Base-by-base conservation (phyloP, 30 jellyfish, hydroid and myxozoan species). In the Cassiopea andromeda region DNA sequence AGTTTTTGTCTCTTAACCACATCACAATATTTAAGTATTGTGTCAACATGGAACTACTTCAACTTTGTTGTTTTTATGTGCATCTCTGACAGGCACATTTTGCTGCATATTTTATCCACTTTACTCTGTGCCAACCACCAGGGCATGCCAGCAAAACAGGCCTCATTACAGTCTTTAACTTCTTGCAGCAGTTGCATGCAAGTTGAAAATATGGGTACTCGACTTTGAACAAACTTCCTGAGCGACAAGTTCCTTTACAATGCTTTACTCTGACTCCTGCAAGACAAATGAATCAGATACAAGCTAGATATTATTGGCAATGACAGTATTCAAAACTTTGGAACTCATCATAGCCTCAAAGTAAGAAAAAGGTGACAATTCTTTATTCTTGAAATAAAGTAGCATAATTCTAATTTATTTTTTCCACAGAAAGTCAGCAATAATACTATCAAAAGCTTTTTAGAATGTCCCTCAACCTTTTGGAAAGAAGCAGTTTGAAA, bases 231-330 rank as follows among this genome's bases (percentile, higher is more conserved):
- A 43, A 44, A 60, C 94, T 91, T 15, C 94, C 97, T 6, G 97
- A 91, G 5, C 94, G 91, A 74, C 97, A 91, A 15, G 97, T 91
- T 48, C 97, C 97, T 7, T 92, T 75, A 48, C 97, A 91, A 48
- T 9, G 85, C 70, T 71, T 75, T 44, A 91, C 90, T 48, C 74
- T 54, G 73, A 91, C 94, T 46, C 88, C 97, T 91, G 72, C 48
- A 18, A 72, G 46, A 69, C 16, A 59, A 64, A 64, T 3, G 64
- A 10, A 10, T 3, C 38, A 27, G 38, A 27, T 27, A 27, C 38
- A 27, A 27, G 38, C 38, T 27, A 27, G 38, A 27, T 27, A 27
- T 27, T 27, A 27, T 27, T 27, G 38, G 38, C 38, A 27, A 27
- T 27, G 38, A 27, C 38, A 27, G 38, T 27, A 27, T 27, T 27